Conservation (phyloP, 1,140 invertebrate genomes). For the Thaumetopoea pityocampa region DNA sequence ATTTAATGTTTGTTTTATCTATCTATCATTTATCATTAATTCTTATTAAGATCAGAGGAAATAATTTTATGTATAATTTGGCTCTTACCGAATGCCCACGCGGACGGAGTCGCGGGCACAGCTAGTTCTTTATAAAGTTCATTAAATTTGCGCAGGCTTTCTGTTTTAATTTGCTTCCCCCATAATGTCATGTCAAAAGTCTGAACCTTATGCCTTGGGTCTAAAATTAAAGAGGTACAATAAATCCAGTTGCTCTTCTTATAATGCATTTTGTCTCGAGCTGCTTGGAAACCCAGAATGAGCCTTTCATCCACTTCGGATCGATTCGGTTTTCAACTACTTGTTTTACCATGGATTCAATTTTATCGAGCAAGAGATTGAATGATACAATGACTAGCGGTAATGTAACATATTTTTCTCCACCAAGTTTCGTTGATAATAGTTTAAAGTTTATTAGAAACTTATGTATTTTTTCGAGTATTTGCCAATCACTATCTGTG, state of each 20-base stretch:
- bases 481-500: constrained; percentile 30
- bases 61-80: too few relatives aligned
- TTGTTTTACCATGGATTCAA: constrained; percentile 40
- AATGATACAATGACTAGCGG: constrained; percentile 39
- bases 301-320: constrained; percentile 39
- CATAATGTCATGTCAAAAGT: constrained; percentile 48
- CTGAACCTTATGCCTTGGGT: constrained; percentile 48
- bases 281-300: constrained; percentile 42
- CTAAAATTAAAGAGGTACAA: constrained; percentile 47
- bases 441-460: constrained; percentile 45
- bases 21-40: too few relatives aligned
- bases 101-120: too few relatives aligned
- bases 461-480: constrained; percentile 38
- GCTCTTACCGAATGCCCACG: too few relatives aligned
- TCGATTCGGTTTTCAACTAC: constrained; percentile 37
- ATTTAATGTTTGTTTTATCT: too few relatives aligned
- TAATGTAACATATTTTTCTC: constrained; percentile 45
- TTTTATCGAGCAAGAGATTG: constrained; percentile 50
- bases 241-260: constrained; percentile 52
- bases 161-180: constrained; percentile 44
- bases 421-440: constrained; percentile 35
- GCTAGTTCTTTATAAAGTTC: constrained; percentile 40
- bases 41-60: too few relatives aligned
- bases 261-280: constrained; percentile 51
- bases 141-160: constrained; percentile 39